Base-by-base conservation (phyloP, 1,140 invertebrate species). In the Drosophila persimilis region DNA sequence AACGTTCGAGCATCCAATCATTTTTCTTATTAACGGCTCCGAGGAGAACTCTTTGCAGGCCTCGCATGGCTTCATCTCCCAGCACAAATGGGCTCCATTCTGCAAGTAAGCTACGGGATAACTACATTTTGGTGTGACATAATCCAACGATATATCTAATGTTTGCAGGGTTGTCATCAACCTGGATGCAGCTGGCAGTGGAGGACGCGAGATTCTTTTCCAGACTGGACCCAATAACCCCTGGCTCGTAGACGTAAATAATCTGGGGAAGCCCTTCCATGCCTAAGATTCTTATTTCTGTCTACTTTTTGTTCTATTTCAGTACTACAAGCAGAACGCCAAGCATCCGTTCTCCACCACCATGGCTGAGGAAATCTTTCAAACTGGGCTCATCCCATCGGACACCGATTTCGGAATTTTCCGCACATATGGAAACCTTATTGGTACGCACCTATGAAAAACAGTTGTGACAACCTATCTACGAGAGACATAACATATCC, bases 121-220 rank as follows among this genome's bases (percentile, higher is more conserved):
- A 6, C 0, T 22, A 96, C 26, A 24, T 45, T 2, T 2, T 47
- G 24, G 22, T 93, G 97, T 56, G 95, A 96, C 85, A 6, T 96
- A 97, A 81, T 96, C 11, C 3, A 2, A 45, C 9, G 0, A 29
- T 22, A 24, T n/a, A 0, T 17, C 13, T 22, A 8, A 31, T 45
- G 6, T 2, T 45, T 54, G 0, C n/a, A 93, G 94, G 89, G 96
- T 96, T 4, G 98, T 99, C 91, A 95, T 99, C 59, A 80, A 80
- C 39, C 58, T 80, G 2, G 78, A 80, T 22, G 77, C 97, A 39
- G 98, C 97, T 90, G 98, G 98, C 31, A 95, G 96, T 62, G 97
- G 97, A 44, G 97, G 97, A 8, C 94, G 97, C 76, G 98, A 99
- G 93, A 93, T 98, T 73, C 93, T 99, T 45, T 99, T 99, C 92